Percentiles rank a stretch among this genome's conserved stretches.
phyloP scores from a whole-genome alignment of 1,140 invertebrate genomes.

The Trachymyrmex septentrionalis region DNA sequence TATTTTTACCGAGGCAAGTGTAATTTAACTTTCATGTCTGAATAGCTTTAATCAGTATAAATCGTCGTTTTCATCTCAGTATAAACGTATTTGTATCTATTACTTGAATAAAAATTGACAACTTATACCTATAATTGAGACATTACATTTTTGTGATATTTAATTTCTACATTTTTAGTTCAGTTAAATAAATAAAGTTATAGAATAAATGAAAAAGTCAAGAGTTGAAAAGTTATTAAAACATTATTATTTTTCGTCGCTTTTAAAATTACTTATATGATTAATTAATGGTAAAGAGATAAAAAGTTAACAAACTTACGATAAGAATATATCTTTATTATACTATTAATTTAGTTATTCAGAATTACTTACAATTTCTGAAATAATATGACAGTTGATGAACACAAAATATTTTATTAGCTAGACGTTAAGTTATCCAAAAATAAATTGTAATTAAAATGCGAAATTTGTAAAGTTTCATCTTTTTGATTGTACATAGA shows the following conservation, averaged over 20 bases:
- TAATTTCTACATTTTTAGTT: conserved; percentile 13
- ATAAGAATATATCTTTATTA: neutral
- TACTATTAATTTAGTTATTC: neutral
- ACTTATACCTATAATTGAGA: neutral
- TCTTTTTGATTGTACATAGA: neutral
- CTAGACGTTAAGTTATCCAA: neutral
- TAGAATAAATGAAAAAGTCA: neutral
- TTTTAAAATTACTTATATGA: neutral
- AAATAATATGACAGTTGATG: neutral
- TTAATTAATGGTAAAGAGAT: neutral
- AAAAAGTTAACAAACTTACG: neutral
- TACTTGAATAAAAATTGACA: neutral
- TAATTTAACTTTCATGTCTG: neutral
- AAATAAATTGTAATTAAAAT: conserved; percentile 10
- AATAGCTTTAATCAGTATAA: neutral
- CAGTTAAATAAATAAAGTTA: neutral
- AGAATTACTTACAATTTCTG: neutral
- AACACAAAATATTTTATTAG: neutral
- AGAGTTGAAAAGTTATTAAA: neutral
- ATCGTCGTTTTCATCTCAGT: neutral
- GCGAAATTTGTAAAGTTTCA: neutral
- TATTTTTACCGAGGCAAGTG: neutral
- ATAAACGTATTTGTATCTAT: neutral
- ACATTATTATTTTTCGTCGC: neutral
- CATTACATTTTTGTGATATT: neutral